Conservation (phyloP, 2,888 invertebrate species). For the Molorchus minor region DNA sequence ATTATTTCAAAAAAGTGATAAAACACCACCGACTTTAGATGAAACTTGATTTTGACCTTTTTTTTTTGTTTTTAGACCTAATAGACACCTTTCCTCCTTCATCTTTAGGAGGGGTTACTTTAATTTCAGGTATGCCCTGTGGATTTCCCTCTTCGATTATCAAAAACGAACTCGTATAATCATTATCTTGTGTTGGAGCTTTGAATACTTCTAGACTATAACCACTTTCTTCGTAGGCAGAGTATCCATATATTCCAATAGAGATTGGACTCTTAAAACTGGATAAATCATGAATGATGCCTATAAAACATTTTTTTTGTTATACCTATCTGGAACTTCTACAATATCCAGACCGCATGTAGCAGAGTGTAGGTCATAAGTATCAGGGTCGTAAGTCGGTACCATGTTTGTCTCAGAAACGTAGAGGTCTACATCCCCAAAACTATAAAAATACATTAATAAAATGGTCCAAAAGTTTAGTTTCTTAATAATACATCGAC, state of each 20-base stretch:
- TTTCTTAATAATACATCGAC: constrained; percentile 16
- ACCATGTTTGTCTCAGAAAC: constrained; percentile 35
- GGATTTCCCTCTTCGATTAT: constrained; percentile 26
- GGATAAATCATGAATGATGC: constrained; percentile 14
- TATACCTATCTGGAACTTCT: constrained; percentile 40
- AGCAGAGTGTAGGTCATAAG: constrained; percentile 41
- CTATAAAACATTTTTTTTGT: not conserved
- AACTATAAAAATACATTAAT: constrained; percentile 28
- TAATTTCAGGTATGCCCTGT: constrained; percentile 15
- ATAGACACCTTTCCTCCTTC: constrained; percentile 13
- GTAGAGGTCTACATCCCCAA: constrained; percentile 45
- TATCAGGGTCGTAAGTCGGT: constrained; percentile 42
- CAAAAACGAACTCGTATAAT: constrained; percentile 23
- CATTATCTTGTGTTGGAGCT: constrained; percentile 1
- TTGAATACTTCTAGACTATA: constrained; percentile 27
- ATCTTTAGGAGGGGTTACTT: constrained; percentile 16
- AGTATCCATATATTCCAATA: constrained; percentile 37
- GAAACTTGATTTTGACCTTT: constrained; percentile 14
- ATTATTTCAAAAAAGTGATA: constrained; percentile 27
- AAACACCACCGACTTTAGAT: constrained; percentile 18
- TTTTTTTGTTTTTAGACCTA: constrained; percentile 21
- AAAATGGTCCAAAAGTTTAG: no score
- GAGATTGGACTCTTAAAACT: constrained; percentile 40
- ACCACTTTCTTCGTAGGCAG: constrained; percentile 26
- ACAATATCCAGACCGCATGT: constrained; percentile 43